Evolutionary conservation across 2,888 invertebrate genomes (phyloP).

Genomic region (Leucania comma): DNA sequence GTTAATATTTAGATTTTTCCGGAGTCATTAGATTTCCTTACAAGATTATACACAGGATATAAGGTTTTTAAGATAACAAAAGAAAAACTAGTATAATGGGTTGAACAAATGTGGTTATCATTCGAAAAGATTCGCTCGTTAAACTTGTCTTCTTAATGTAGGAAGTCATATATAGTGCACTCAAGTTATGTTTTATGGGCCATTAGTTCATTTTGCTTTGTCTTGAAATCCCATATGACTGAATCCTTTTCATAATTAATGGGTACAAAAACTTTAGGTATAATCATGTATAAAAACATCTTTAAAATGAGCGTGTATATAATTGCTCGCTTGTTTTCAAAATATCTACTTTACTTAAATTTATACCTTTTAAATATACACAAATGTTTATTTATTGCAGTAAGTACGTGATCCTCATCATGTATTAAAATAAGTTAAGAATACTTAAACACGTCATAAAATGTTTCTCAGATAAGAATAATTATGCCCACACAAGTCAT

Average conservation of each 20-base stretch:
- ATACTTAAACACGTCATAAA: slow-evolving; percentile 4
- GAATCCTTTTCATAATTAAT: slow-evolving; percentile 8
- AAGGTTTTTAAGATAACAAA: slow-evolving; percentile 13
- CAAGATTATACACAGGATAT: slow-evolving; percentile 12
- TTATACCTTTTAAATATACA: neutral
- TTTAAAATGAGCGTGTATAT: neutral
- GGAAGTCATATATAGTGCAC: slow-evolving; percentile 43
- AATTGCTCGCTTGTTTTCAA: neutral
- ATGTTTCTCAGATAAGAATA: neutral
- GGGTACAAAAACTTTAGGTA: slow-evolving; percentile 9
- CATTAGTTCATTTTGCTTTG: slow-evolving; percentile 34
- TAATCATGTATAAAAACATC: neutral
- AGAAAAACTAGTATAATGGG: slow-evolving; percentile 9
- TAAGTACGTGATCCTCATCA: slow-evolving; percentile 17
- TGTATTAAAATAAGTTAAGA: slow-evolving; percentile 1
- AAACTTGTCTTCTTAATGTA: slow-evolving; percentile 31
- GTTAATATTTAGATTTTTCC: slow-evolving; percentile 10
- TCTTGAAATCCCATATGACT: neutral
- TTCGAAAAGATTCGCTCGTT: slow-evolving; percentile 13
- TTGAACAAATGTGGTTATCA: slow-evolving; percentile 27
- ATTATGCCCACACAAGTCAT: slow-evolving; percentile 3
- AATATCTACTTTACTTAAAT: neutral
- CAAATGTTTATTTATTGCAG: neutral
- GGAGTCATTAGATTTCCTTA: slow-evolving; percentile 32
- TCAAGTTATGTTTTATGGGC: slow-evolving; percentile 16